Evolutionary conservation across 2,113 vertebrate genomes (phyloP).

Genomic region (Numida meleagris): DNA sequence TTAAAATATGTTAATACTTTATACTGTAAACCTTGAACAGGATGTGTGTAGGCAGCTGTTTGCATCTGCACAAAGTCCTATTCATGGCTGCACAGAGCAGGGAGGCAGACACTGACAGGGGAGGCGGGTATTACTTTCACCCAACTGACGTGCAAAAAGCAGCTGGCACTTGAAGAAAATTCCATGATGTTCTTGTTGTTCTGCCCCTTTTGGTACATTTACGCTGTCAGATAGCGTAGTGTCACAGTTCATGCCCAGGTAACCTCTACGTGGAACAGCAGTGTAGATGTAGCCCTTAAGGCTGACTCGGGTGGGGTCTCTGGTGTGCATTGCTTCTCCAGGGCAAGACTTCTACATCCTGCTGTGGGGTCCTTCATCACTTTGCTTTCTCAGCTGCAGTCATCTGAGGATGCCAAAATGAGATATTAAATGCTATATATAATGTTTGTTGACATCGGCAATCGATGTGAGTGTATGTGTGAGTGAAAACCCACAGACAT

Average conservation of each 20-base stretch:
- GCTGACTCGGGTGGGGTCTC: neutral
- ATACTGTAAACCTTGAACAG: neutral
- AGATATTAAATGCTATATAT: neutral
- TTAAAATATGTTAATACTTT: conserved; percentile 29
- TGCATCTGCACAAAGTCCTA: neutral
- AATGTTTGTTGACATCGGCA: neutral
- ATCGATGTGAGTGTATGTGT: neutral
- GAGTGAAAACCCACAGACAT: neutral
- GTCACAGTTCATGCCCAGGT: neutral
- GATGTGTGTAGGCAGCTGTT: conserved; percentile 50
- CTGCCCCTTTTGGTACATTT: neutral
- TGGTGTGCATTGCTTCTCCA: neutral
- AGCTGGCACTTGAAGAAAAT: neutral
- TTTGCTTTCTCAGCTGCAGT: neutral
- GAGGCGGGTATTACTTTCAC: neutral
- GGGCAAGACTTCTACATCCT: neutral
- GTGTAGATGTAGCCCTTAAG: neutral
- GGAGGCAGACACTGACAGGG: neutral
- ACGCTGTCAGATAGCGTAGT: neutral
- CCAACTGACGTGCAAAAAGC: neutral
- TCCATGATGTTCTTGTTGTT: rapidly evolving
- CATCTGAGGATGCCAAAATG: neutral
- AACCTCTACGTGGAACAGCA: neutral
- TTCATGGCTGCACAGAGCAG: neutral
- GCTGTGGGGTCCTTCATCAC: neutral